phyloP scores from a whole-genome alignment of 2,797 vertebrate genomes.

The Orientallactaga sibirica region DNA sequence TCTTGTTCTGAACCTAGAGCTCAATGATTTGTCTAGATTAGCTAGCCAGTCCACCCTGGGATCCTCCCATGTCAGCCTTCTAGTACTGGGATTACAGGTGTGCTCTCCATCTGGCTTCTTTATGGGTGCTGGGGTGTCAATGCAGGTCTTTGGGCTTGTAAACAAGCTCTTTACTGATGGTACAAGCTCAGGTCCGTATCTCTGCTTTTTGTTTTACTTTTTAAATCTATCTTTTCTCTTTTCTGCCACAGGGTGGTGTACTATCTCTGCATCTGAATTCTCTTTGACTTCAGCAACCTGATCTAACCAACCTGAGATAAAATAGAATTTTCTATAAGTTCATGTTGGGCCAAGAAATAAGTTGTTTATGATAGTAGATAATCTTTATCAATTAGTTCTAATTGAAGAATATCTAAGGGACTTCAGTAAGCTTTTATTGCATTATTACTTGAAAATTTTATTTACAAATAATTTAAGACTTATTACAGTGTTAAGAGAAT shows the following conservation, averaged over 20 bases:
- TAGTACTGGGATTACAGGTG: background rate
- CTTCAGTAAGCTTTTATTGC: slow-evolving; percentile 55
- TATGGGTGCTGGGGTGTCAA: background rate
- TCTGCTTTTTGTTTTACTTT: slow-evolving; percentile 6
- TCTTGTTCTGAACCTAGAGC: too few species aligned
- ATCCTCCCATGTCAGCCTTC: background rate
- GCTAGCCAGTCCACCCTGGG: too few species aligned
- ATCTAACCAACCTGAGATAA: background rate
- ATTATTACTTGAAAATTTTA: slow-evolving; percentile 37
- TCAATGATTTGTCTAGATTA: too few species aligned
- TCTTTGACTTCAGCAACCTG: background rate
- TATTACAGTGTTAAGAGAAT: slow-evolving; percentile 45
- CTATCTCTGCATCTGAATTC: slow-evolving; percentile 34
- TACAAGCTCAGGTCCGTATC: too few species aligned
- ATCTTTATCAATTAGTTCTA: slow-evolving; percentile 70
- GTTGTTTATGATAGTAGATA: slow-evolving; percentile 61
- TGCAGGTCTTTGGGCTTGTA: too few species aligned
- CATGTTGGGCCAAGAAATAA: slow-evolving; percentile 17
- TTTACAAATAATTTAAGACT: slow-evolving; percentile 68
- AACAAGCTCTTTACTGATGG: too few species aligned
- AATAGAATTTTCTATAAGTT: slow-evolving; percentile 48
- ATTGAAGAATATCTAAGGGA: slow-evolving; percentile 23
- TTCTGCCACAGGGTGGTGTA: slow-evolving; percentile 86
- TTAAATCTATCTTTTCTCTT: slow-evolving; percentile 28
- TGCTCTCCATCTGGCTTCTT: background rate